A percentile compares a stretch with the other conserved stretches of the same genome.
Evolutionary conservation across 2,113 vertebrate genomes (phyloP).

Genomic region (Geothlypis trichas): DNA sequence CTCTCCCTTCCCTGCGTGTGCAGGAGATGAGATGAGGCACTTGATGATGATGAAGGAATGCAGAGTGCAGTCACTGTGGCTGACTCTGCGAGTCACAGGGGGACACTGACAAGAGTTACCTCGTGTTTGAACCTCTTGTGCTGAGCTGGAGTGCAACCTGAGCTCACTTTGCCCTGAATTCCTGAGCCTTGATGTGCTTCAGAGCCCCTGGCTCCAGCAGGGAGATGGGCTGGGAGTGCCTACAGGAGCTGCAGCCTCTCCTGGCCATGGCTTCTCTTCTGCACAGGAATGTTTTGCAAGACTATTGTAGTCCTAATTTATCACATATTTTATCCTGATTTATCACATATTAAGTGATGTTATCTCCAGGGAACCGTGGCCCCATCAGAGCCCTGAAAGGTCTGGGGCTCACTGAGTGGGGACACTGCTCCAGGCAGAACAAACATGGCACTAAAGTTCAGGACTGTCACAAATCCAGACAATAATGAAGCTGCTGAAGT

Average conservation of each 20-base stretch:
- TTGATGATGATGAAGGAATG: background rate
- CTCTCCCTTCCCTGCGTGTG: accelerated
- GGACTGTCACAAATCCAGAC: background rate
- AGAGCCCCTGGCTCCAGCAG: background rate
- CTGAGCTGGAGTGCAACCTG: background rate
- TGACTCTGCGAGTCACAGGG: background rate
- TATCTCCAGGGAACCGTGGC: background rate
- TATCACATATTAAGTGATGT: accelerated
- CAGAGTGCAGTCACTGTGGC: background rate
- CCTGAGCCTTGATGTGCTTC: background rate
- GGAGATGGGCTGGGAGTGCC: background rate
- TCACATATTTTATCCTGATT: background rate
- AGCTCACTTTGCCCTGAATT: background rate
- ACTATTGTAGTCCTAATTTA: background rate
- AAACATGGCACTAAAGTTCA: background rate
- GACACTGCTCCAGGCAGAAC: background rate
- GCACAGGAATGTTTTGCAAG: background rate
- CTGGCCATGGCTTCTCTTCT: background rate
- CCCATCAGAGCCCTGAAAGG: accelerated
- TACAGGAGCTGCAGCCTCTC: background rate
- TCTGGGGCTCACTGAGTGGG: background rate
- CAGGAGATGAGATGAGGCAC: background rate
- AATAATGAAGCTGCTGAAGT: background rate
- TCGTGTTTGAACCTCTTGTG: background rate
- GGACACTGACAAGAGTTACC: background rate